Base-by-base conservation (phyloP, 1,140 invertebrate genomes). In the Chrysomallon squamiferum region DNA sequence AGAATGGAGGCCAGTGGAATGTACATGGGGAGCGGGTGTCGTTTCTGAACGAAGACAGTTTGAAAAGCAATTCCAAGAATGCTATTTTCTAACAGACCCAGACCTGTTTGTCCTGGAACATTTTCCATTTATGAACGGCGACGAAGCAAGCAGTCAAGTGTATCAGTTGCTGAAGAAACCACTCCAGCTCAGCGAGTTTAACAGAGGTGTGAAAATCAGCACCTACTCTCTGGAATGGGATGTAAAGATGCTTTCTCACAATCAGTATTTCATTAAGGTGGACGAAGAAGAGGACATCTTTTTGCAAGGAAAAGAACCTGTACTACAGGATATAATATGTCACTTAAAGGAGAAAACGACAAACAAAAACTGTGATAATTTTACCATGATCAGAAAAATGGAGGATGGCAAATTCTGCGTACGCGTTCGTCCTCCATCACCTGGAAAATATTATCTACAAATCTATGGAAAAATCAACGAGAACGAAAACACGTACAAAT, bases 61-160 rank as follows among this genome's bases (percentile, higher is more conserved):
- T 41, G 54, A 71, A 20, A 57, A 66, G 22, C 27, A 67, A 38
- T 82, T 78, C 50, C 60, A 78, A 32, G 82, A 84, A 15, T 77
- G 77, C 60, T 81, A 77, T 72, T 88, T 88, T 76, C 74, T 88
- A 27, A 87, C 87, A 9, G 87, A 88, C 71, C 87, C 87, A 1
- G 85, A 87, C 35, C 76, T 83, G 7, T 74, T 88, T 62, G 85
- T 87, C 41, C 84, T 81, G 71, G 82, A 86, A 7, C 88, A 88
- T 74, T 88, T 85, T 74, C 88, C 88, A 2, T 85, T 84, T 67
- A 35, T 73, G 41, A 69, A 67, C 29, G 45, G 57, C 43, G 63
- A 86, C 43, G 33, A 65, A 5, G 62, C 66, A 32, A 61, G 59
- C 6, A 71, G 66, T 25, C 54, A 71, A 27, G 60, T 54, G 32